phyloP scores from a whole-genome alignment of 1,140 invertebrate genomes.

The Leptopilina boulardi region DNA sequence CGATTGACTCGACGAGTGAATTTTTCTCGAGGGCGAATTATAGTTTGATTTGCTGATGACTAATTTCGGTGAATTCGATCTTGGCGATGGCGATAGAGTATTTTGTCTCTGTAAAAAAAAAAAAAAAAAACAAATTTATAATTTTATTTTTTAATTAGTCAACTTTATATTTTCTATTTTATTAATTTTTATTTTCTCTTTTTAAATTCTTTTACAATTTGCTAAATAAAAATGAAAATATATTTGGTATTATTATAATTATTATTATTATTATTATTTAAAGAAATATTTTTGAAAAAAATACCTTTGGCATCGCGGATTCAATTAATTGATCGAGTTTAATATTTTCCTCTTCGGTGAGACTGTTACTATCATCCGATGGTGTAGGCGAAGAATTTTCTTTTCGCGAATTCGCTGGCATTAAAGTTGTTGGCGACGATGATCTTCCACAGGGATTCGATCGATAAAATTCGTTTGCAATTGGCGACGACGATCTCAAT shows the following conservation, averaged over 20 bases:
- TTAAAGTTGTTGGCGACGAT: slow-evolving; percentile 35
- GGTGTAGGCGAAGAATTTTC: not conserved
- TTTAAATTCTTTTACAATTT: no score
- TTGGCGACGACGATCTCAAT: not conserved
- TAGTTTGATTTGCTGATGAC: not conserved
- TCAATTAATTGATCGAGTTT: slow-evolving; percentile 68
- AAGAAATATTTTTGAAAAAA: not conserved
- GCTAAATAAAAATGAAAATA: no score
- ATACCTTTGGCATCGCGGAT: slow-evolving; percentile 68
- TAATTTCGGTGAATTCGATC: slow-evolving; percentile 19
- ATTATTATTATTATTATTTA: no score
- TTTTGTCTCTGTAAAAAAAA: slow-evolving; percentile 34
- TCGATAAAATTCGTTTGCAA: slow-evolving; percentile 17
- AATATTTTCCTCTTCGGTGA: slow-evolving; percentile 69
- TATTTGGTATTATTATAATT: no score
- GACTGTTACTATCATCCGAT: slow-evolving; percentile 55
- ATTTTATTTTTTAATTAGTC: not conserved
- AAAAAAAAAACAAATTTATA: no score
- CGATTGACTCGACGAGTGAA: slow-evolving; percentile 3
- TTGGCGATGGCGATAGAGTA: slow-evolving; percentile 14
- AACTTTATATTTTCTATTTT: not conserved
- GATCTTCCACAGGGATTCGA: slow-evolving; percentile 49
- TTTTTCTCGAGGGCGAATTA: not conserved
- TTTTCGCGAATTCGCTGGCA: not conserved
- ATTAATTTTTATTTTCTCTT: no score